Percentiles rank a stretch among this genome's conserved stretches.
Conservation (phyloP, 2,888 invertebrate species). For the Xanthia icteritia region DNA sequence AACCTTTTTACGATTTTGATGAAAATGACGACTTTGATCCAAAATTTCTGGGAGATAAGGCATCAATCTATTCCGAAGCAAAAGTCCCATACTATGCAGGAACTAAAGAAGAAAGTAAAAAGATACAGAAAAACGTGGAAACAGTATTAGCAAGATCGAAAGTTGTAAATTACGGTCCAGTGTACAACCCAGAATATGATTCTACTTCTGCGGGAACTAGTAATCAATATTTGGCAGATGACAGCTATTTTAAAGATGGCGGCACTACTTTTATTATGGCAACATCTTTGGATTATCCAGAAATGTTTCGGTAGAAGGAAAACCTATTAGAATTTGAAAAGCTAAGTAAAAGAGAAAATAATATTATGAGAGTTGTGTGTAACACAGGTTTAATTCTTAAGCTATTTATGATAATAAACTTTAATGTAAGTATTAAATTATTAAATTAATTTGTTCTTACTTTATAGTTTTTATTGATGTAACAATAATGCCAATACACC, state of each 20-base stretch:
- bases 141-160: constrained; percentile 82
- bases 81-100: constrained; percentile 45
- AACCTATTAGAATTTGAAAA: background rate
- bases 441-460: background rate
- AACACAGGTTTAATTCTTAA: background rate
- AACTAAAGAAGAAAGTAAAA: constrained; percentile 24
- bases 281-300: constrained; percentile 66
- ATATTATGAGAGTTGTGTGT: background rate
- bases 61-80: constrained; percentile 65
- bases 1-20: constrained; percentile 34
- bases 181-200: constrained; percentile 33
- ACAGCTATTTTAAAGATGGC: constrained; percentile 47
- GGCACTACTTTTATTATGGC: constrained; percentile 69
- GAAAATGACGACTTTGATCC: constrained; percentile 34
- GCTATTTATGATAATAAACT: constrained; percentile 23
- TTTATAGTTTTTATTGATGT: background rate
- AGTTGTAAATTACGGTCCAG: constrained; percentile 78
- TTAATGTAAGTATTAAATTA: constrained; percentile 14
- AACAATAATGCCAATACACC: background rate
- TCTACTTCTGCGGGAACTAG: background rate
- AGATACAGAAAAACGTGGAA: constrained; percentile 71
- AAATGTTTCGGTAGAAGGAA: constrained; percentile 18
- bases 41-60: constrained; percentile 58
- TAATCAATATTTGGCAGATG: constrained; percentile 31
- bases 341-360: background rate